These are phyloP conservation scores for Macrosteles quadrilineatus DNA, from an alignment of 1,140 invertebrate species.

Conservation along the genomic window DNA sequence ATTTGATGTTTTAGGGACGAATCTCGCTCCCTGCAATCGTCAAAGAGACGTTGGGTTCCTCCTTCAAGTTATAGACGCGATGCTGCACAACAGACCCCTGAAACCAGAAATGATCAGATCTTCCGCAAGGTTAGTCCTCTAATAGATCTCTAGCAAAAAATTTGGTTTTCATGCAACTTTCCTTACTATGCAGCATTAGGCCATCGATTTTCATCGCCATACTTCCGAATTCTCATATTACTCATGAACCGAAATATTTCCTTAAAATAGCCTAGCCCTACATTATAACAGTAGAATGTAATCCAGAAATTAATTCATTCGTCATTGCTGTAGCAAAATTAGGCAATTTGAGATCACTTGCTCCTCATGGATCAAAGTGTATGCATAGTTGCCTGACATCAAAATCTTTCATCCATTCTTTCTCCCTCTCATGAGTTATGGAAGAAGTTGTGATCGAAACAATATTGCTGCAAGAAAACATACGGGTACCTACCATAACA, in stretches of 20 bases:
- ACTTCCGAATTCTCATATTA: too few species aligned
- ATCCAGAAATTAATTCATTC: too few species aligned
- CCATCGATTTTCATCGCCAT: too few species aligned
- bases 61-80: slow-evolving; percentile 93
- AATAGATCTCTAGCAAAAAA: background rate
- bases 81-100: slow-evolving; percentile 73
- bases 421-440: background rate
- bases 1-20: slow-evolving; percentile 69
- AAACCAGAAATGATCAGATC: slow-evolving; percentile 91
- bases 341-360: background rate
- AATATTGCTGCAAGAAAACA: too few species aligned
- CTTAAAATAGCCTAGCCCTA: too few species aligned
- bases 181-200: too few species aligned
- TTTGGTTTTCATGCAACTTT: background rate
- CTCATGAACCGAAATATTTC: too few species aligned
- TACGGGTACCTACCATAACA: too few species aligned
- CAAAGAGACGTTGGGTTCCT: slow-evolving; percentile 96
- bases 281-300: too few species aligned
- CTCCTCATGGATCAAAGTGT: background rate
- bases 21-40: slow-evolving; percentile 73
- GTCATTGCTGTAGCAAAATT: too few species aligned
- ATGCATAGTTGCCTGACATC: slow-evolving; percentile 10
- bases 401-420: slow-evolving; percentile 12
- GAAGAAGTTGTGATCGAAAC: background rate
- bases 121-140: slow-evolving; percentile 82